phyloP scores from a whole-genome alignment of 2,113 vertebrate genomes.

The Brevimyrus niger region DNA sequence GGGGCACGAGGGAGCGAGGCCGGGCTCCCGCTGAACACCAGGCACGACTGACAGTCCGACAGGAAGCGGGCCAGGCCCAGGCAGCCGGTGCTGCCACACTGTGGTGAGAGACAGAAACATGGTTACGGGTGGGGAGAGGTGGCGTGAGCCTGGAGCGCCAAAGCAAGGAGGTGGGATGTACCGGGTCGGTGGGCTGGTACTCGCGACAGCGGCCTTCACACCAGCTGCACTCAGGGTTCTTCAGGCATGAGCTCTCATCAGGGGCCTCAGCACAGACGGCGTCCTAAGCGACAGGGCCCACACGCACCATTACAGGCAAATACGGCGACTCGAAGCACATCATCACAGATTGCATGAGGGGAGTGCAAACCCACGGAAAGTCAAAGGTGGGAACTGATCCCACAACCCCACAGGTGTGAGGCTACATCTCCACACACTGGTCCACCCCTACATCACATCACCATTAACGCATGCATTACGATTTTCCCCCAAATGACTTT shows the following conservation, averaged over 20 bases:
- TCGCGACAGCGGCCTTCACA: constrained; percentile 79
- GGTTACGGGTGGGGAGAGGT: background rate
- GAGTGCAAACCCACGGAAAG: background rate
- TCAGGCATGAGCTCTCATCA: constrained; percentile 73
- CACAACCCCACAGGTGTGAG: background rate
- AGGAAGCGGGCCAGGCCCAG: constrained; percentile 78
- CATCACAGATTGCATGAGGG: background rate
- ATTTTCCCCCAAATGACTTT: background rate
- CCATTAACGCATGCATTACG: background rate
- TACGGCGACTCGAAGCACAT: constrained; percentile 17
- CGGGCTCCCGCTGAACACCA: constrained; percentile 71
- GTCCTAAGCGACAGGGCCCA: constrained; percentile 49
- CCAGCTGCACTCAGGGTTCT: constrained; percentile 86
- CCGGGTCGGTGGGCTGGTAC: constrained; percentile 65
- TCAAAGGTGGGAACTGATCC: background rate
- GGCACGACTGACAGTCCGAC: constrained; percentile 80
- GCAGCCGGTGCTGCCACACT: constrained; percentile 82
- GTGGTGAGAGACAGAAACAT: constrained; percentile 15
- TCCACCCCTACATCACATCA: background rate
- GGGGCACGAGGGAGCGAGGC: constrained; percentile 59
- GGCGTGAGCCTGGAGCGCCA: background rate
- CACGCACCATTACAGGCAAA: background rate
- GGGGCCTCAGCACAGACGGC: constrained; percentile 76
- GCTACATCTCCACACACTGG: too few relatives aligned
- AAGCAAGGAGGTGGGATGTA: constrained; percentile 36